Evolutionary conservation across 1,140 invertebrate species (phyloP).

Genomic region (Pseudachorutes palmiensis): DNA sequence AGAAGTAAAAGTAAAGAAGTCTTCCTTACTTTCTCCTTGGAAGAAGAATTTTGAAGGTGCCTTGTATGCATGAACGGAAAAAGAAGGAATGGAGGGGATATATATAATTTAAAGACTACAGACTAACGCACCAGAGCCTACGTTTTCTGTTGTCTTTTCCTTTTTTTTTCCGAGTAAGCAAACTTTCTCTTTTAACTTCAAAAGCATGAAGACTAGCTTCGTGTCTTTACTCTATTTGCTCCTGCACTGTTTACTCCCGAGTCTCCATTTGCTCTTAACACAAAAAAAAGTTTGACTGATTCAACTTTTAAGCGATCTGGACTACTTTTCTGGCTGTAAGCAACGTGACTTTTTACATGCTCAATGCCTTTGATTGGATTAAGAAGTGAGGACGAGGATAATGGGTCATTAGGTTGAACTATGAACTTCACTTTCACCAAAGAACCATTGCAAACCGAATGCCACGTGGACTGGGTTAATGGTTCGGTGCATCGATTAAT

Average conservation of each 20-base stretch:
- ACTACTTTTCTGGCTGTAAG: too few species aligned
- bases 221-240: conserved; percentile 1
- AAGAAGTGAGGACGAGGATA: background rate
- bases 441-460: too few species aligned
- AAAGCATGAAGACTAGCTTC: background rate
- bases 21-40: too few species aligned
- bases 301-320: too few species aligned
- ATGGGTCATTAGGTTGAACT: background rate
- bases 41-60: background rate
- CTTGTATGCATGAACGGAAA: conserved; percentile 4
- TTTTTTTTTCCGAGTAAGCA: background rate
- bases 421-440: too few species aligned
- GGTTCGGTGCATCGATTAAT: too few species aligned
- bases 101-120: background rate
- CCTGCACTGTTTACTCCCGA: background rate
- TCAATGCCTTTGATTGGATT: background rate
- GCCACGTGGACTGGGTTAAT: too few species aligned
- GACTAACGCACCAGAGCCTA: background rate
- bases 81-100: background rate
- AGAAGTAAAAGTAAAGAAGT: too few species aligned
- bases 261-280: background rate
- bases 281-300: background rate
- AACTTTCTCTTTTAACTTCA: background rate
- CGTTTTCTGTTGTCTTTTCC: background rate
- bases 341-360: too few species aligned